Evolutionary conservation across 2,888 invertebrate species (phyloP), one percentile per base, ranked within the genome.

Genomic region (Drosophila setosimentum): DNA sequence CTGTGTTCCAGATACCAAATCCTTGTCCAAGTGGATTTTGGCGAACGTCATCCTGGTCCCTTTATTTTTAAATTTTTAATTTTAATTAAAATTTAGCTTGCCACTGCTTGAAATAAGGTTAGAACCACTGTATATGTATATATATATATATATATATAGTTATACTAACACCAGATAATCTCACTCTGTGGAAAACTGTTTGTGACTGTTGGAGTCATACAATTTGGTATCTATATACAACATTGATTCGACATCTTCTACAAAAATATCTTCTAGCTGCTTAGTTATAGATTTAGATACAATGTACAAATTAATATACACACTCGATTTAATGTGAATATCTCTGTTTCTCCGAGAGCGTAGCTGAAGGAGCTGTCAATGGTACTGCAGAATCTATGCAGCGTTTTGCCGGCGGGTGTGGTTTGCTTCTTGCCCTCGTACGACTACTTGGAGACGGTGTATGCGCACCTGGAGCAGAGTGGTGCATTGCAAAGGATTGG

Each of bases 371-470:
- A 97, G 94, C 93, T 97, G 0, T 95, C 96, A 1, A 94, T 96
- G 80, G 94, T 97, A 13, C 92, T 99, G 29, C 93, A 95, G 76
- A 97, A 98, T 91, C 92, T 97, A 1, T 96, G 96, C 88, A 95
- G 95, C 82, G 94, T 96, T 53, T 95, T 99, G 16, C 97, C 97
- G 0, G 98, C 97, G 0, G 99, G 99, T 0, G 94, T 99, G 3
- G 97, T 99, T 0, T 96, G 97, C 80, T 99, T 99, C 93, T 95
- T 99, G 74, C 97, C 98, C 0, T 99, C 98, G 0, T 99, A 99
- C 90, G 96, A 97, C 21, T 98, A 98, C 91, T 97, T 98, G 92
- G 94, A 96, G 60, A 92, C 93, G 0, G 95, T 98, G 1, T 95
- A 95, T 83, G 94, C 94, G 6, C 95, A 96, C 91, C 96, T 93